These are phyloP conservation scores for Alaudala cheleensis DNA, from an alignment of 2,113 vertebrate species.

Conservation along the genomic window DNA sequence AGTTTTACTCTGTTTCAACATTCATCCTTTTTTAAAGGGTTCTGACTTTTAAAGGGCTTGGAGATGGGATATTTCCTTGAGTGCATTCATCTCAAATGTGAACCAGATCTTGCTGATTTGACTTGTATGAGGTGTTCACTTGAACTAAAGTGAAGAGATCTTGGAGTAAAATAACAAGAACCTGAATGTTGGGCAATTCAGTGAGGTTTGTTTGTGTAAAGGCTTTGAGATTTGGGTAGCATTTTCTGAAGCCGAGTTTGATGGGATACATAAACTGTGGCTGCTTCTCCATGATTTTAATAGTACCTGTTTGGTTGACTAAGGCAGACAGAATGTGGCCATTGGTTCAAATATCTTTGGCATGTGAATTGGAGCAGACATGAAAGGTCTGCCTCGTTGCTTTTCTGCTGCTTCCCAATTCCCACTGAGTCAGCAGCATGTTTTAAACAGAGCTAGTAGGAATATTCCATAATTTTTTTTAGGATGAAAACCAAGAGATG, in stretches of 20 bases:
- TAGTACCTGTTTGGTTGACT: not conserved
- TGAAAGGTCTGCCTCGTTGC: not conserved
- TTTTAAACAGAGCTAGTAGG: not conserved
- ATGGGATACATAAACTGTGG: not conserved
- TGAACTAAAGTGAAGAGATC: not conserved
- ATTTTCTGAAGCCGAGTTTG: not conserved
- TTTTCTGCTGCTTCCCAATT: not conserved
- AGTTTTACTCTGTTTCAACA: not conserved
- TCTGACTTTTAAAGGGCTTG: not conserved
- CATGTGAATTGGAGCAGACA: not conserved
- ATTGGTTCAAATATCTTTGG: not conserved
- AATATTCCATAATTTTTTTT: not conserved
- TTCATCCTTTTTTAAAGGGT: not conserved
- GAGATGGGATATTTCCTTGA: not conserved
- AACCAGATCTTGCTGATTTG: not conserved
- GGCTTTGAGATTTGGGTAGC: not conserved
- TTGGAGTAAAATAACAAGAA: not conserved
- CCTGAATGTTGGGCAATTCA: not conserved
- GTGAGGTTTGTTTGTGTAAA: not conserved
- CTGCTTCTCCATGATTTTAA: not conserved
- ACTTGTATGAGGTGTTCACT: not conserved
- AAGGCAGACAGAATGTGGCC: not conserved
- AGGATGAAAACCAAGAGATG: not conserved
- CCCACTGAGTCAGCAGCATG: not conserved
- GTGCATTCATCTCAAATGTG: not conserved